Percentiles rank a stretch among this genome's conserved stretches.
Evolutionary conservation across 2,888 invertebrate species (phyloP).

Genomic region (Eupeodes latifasciatus): DNA sequence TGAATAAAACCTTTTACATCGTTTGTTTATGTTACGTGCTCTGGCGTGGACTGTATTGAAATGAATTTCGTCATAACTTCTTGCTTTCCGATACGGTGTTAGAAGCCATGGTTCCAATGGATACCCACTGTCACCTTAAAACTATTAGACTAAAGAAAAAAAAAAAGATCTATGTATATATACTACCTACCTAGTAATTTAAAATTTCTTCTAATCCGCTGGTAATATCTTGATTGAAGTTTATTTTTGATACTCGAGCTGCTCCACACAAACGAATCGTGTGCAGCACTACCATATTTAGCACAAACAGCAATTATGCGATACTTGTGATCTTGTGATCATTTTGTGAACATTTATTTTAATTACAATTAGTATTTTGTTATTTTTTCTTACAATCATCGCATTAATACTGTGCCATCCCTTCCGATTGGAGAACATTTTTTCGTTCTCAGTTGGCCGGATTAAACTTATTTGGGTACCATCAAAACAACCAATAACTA

Average conservation of each 20-base stretch:
- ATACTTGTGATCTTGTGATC: constrained; percentile 14
- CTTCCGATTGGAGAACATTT: constrained; percentile 13
- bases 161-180: not conserved
- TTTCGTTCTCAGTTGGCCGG: not conserved
- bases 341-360: not conserved
- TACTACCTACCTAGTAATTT: not conserved
- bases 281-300: constrained; percentile 20
- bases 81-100: no score
- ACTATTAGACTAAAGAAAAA: not conserved
- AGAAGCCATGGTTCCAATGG: no score
- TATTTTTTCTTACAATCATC: not conserved
- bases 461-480: not conserved
- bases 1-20: constrained; percentile 3
- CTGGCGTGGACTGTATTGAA: no score
- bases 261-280: constrained; percentile 14
- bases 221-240: not conserved
- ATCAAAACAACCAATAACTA: constrained; percentile 19
- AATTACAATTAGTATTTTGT: no score
- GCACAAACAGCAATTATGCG: constrained; percentile 10
- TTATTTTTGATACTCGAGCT: not conserved
- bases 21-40: constrained; percentile 9
- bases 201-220: not conserved
- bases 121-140: constrained; percentile 19
- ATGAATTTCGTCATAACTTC: no score
- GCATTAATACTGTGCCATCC: constrained; percentile 5